Base-by-base conservation (phyloP, 1,140 invertebrate genomes). In the Lamellibrachia luymesi region DNA sequence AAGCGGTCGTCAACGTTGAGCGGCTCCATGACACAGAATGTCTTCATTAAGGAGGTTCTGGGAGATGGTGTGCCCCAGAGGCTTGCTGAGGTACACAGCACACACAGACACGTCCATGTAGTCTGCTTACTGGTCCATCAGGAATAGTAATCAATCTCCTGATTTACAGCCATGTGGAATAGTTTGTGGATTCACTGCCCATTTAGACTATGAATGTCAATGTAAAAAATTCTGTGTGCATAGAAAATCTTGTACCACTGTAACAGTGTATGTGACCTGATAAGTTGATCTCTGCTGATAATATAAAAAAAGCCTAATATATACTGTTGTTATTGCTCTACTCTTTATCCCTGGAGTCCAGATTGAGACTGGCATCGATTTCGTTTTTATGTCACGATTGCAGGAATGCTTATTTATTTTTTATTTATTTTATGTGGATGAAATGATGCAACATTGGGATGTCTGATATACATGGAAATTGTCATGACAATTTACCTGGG, bases 11-110 rank as follows among this genome's bases (percentile, higher is more conserved):
- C 98, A 50, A 97, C 97, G 92, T 96, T 97, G 51, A 97, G 97
- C 95, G 97, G 97, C 56, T 97, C 97, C 93, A 97, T 98, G 95
- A 97, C 97, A 93, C 97, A 98, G 94, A 97, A 97, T 94, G 97
- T 97, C 2, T 98, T 98, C 95, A 97, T 97, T 51, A 97, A 97
- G 95, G 98, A 98, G 96, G 98, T 98, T 8, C 96, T 98, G 90
- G 98, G 98, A 94, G 98, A 98, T 95, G 97, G 97, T 91, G 98
- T 98, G 17, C 98, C 98, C 52, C 95, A 96, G 22, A 97, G 97
- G 94, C 97, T 98, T 50, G 98, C 98, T 2, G 98, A 98, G 96
- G 97, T 97, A 96, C 94, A 94, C 94, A 92, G 13, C 6, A 25
- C n/a, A 91, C 6, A 22, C 50, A 92, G 50, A 52, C 91, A 51